Base-by-base conservation (phyloP, 2,888 invertebrate species). In the Adelognathus sp. region DNA sequence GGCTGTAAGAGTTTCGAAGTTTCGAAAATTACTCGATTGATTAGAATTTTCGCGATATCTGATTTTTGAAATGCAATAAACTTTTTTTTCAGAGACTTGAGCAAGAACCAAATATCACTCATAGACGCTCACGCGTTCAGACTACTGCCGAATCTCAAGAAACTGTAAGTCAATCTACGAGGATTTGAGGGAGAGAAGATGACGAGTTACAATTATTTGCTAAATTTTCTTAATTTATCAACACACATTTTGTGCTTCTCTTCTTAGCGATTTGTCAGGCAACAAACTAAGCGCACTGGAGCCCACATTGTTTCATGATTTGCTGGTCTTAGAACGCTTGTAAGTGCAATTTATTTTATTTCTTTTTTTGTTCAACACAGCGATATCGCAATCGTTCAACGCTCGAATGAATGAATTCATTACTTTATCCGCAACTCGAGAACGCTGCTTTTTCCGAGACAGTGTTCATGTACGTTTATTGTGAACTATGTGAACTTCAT, bases 1-100 rank as follows among this genome's bases (percentile, higher is more conserved):
- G 95, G 92, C 89, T 96, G 96, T 96, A 92, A 95, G 95, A 93
- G n/a, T n/a, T n/a, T n/a, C n/a, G n/a, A n/a, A n/a, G n/a, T n/a
- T n/a, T n/a, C n/a, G n/a, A 85, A 74, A 56, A 56, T 64, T 39
- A 4, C 58, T 50, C 44, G 41, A 44, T 21, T 39, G 39, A 27
- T 29, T 9, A 7, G 2, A 4, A 16, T 18, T 33, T 27, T n/a
- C n/a, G n/a, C 11, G 77, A 52, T 41, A 24, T 58, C 39, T 36
- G 14, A 24, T 76, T 81, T 44, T 41, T 61, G n/a, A n/a, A n/a
- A n/a, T n/a, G n/a, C n/a, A n/a, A n/a, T n/a, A n/a, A n/a, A n/a
- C n/a, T n/a, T 14, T 7, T 31, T 73, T 86, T 90, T 92, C 92
- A 96, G 96, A 86, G 96, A 97, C 92, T 92, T 98, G 64, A 96